phyloP scores from a whole-genome alignment of 2,888 invertebrate species.

The Anticlea derivata region DNA sequence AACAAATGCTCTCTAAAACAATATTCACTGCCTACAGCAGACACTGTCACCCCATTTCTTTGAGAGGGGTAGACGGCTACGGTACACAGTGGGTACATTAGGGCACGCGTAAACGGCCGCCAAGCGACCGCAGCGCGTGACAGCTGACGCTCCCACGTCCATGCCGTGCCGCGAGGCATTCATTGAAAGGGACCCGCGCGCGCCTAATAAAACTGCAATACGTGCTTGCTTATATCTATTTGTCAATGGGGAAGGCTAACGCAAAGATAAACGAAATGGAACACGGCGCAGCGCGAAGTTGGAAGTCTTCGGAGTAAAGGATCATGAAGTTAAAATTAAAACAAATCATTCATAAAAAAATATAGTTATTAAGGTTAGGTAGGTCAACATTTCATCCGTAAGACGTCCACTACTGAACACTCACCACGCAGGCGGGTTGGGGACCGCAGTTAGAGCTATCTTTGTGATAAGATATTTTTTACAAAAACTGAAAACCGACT shows the following conservation, averaged over 20 bases:
- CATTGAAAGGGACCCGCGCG: conserved; percentile 14
- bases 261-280: neutral
- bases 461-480: no score
- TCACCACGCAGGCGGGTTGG: no score
- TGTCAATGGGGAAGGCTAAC: neutral
- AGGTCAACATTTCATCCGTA: no score
- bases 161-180: conserved; percentile 13
- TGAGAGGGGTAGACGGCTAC: conserved; percentile 13
- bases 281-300: no score
- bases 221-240: conserved; percentile 1
- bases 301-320: no score
- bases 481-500: no score
- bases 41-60: conserved; percentile 10
- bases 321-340: no score
- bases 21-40: conserved; percentile 7
- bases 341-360: no score
- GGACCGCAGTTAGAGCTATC: no score
- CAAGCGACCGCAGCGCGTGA: conserved; percentile 22
- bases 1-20: neutral
- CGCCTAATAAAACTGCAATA: conserved; percentile 18
- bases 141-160: conserved; percentile 21
- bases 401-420: no score
- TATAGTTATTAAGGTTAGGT: no score
- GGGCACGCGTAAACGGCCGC: conserved; percentile 22
- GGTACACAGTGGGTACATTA: conserved; percentile 19